Conservation (phyloP, 2,888 invertebrate genomes). For the Epiblema foenella region DNA sequence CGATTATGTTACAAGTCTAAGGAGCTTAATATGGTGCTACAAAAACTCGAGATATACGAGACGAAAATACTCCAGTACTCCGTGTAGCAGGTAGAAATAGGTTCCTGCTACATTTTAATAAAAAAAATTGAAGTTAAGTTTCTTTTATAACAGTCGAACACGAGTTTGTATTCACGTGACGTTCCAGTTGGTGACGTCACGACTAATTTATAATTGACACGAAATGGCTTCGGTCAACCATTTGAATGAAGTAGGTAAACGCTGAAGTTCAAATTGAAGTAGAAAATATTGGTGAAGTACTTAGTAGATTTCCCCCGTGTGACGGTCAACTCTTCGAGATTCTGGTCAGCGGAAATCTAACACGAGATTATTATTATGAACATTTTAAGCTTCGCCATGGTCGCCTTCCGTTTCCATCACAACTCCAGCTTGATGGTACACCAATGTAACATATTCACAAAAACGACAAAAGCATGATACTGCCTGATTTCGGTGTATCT, state of each 20-base stretch:
- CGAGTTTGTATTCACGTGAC: slow-evolving; percentile 29
- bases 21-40: slow-evolving; percentile 16
- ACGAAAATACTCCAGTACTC: neutral
- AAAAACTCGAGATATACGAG: slow-evolving; percentile 17
- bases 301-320: no score
- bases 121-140: neutral
- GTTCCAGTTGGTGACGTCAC: slow-evolving; percentile 25
- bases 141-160: neutral
- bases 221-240: slow-evolving; percentile 16
- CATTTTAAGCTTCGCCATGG: no score
- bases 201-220: slow-evolving; percentile 25
- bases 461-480: no score
- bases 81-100: neutral
- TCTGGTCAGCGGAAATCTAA: no score
- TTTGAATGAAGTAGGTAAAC: slow-evolving; percentile 5
- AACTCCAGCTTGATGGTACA: no score
- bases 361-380: no score
- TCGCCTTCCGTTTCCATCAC: no score
- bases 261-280: neutral
- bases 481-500: no score
- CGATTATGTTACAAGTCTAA: slow-evolving; percentile 29
- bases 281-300: no score
- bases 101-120: neutral
- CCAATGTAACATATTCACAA: no score
- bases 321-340: no score